A percentile compares a stretch with the other conserved stretches of the same genome.
Evolutionary conservation across 2,113 vertebrate species (phyloP).

Genomic region (Galeopterus variegatus): DNA sequence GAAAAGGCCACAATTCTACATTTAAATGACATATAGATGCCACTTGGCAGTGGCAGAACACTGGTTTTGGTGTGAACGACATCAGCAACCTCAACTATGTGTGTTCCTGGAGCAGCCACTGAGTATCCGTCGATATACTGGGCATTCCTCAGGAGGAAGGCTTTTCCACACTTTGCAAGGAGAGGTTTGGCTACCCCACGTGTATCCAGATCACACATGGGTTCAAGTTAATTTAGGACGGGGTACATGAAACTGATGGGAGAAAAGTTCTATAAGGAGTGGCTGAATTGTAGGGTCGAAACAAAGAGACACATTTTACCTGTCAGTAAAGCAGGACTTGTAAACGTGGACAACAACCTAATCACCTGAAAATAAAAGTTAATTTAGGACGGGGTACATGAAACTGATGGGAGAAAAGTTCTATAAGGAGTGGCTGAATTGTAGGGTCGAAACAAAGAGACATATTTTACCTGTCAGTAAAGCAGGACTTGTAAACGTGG

Average conservation of each 20-base stretch:
- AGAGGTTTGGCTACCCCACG: not conserved
- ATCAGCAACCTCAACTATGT: not conserved
- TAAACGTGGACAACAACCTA: not conserved
- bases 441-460: not conserved
- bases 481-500: not conserved
- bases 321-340: not conserved
- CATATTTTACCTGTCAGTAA: not conserved
- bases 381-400: not conserved
- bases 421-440: not conserved
- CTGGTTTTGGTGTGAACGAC: not conserved
- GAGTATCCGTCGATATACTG: not conserved
- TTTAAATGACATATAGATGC: not conserved
- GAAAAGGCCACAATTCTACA: not conserved
- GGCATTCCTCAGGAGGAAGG: not conserved
- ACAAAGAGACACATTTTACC: not conserved
- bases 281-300: not conserved
- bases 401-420: not conserved
- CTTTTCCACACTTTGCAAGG: not conserved
- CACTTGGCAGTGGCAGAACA: not conserved
- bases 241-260: not conserved
- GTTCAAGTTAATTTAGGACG: not conserved
- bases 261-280: not conserved
- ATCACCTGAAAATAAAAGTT: too few relatives aligned
- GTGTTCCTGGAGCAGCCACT: not conserved
- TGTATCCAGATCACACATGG: not conserved